Conservation (phyloP, 2,888 invertebrate genomes). For the Crossocerus cetratus region DNA sequence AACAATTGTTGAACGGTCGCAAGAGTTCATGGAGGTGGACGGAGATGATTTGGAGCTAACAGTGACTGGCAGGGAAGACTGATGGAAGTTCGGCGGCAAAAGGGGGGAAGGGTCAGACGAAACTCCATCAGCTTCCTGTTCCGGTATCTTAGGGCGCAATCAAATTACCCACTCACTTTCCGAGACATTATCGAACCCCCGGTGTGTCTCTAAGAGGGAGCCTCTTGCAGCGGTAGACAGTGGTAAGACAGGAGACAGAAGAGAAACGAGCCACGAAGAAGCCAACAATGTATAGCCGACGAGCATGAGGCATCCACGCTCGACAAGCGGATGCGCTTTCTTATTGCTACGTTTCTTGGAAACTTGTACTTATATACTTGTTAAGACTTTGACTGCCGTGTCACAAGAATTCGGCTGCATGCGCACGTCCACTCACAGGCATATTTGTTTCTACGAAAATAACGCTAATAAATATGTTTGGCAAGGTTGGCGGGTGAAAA, state of each 20-base stretch:
- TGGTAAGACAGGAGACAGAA: conserved; percentile 6
- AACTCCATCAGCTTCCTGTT: conserved; percentile 70
- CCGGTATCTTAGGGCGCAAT: conserved; percentile 71
- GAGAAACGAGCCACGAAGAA: too few relatives aligned
- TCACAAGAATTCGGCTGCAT: too few relatives aligned
- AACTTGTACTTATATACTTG: too few relatives aligned
- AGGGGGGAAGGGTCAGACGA: conserved; percentile 56
- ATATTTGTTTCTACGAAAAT: too few relatives aligned
- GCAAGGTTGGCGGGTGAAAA: too few relatives aligned
- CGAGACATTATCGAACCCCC: conserved; percentile 70
- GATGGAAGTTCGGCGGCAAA: conserved; percentile 14
- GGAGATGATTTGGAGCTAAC: conserved; percentile 54
- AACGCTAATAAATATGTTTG: too few relatives aligned
- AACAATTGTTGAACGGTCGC: conserved; percentile 29
- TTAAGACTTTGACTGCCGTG: too few relatives aligned
- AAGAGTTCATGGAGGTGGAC: conserved; percentile 43
- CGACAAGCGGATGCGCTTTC: too few relatives aligned
- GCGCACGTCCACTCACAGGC: too few relatives aligned
- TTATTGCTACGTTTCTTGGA: too few relatives aligned
- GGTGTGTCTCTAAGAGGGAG: conserved; percentile 28
- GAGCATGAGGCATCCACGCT: too few relatives aligned
- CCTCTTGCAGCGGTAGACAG: conserved; percentile 15
- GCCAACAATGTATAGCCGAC: too few relatives aligned
- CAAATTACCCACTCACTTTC: conserved; percentile 74
- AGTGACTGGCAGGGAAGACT: conserved; percentile 39